These are phyloP conservation scores for Arvicola amphibius DNA, from an alignment of 2,797 vertebrate species.

Conservation along the genomic window DNA sequence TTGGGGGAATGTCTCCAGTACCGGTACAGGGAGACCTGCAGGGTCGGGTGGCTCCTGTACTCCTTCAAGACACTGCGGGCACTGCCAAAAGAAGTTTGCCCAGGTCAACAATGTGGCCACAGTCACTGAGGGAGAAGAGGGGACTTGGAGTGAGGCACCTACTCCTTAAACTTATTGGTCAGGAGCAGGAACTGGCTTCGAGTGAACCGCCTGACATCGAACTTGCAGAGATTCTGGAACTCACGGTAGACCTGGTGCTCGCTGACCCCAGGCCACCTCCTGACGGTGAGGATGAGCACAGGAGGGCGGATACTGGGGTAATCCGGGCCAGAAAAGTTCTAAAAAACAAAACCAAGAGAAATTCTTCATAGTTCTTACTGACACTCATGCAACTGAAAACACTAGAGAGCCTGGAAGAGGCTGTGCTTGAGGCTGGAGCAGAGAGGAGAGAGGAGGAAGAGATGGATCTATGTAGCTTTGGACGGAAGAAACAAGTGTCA, in stretches of 20 bases:
- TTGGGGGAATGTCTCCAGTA: conserved; percentile 86
- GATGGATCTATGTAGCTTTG: fast-evolving
- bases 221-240: conserved; percentile 84
- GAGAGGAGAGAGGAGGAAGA: fast-evolving
- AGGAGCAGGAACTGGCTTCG: conserved; percentile 86
- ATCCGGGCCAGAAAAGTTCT: conserved; percentile 88
- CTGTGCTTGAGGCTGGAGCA: not conserved
- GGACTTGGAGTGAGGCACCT: conserved; percentile 57
- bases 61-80: conserved; percentile 75
- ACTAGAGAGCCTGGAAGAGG: not conserved
- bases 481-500: not conserved
- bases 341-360: not conserved
- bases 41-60: conserved; percentile 81
- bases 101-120: fast-evolving
- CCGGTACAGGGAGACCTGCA: conserved; percentile 83
- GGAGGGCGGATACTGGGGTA: conserved; percentile 76
- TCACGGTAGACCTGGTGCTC: conserved; percentile 85
- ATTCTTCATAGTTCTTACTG: not conserved
- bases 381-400: not conserved
- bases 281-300: conserved; percentile 82
- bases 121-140: fast-evolving
- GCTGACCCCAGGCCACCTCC: conserved; percentile 74
- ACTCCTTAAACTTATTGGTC: conserved; percentile 86
- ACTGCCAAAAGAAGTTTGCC: conserved; percentile 64
- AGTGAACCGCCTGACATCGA: conserved; percentile 84